Base-by-base conservation (phyloP, 2,888 invertebrate genomes). In the Tipula unca region DNA sequence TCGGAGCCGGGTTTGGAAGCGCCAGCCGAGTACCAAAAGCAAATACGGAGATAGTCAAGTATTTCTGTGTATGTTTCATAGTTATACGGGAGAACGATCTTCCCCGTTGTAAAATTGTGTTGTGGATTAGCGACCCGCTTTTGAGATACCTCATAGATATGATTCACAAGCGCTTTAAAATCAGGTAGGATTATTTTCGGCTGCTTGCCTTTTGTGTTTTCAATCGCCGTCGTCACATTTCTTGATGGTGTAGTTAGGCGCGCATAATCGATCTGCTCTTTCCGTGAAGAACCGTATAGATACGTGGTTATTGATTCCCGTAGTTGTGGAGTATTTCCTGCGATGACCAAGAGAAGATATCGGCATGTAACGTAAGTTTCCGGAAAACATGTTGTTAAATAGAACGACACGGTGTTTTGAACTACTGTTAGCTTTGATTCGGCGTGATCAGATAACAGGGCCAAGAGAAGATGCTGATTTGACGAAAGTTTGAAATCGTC, bases 351-450 rank as follows among this genome's bases (percentile, higher is more conserved):
- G 85, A 98, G 91, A 10, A 97, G 91, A 89, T 95, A 97, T 88
- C 96, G 93, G 0, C 97, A 95, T 0, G 96, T 95, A 0, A 96
- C 94, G 90, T 96, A 96, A 88, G 95, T 93, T 39, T 94, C 92
- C 0, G 96, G 96, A 90, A 97, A 98, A 87, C 97, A 95, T 6
- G 94, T 93, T 2, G 95, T 94, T 0, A 96, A 93, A 88, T 96
- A 97, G 86, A 96, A 93, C 88, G 95, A 96, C 2, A 96, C 96
- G 54, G 96, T 95, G 90, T 96, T 95, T 86, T 98, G 93, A 54
- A 95, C 95, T 92, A 96, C 95, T 1, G 94, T 92, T 88, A 97
- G 95, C 20, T 95, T 94, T 48, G 94, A 93, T 91, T 95, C 93
- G 89, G 96, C 94, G 91, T 96, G 94, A 90, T 95, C 92, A 89